A percentile compares a stretch with the other conserved stretches of the same genome.
Evolutionary conservation across 2,113 vertebrate genomes (phyloP).

Genomic region (Leucoraja erinaceus): DNA sequence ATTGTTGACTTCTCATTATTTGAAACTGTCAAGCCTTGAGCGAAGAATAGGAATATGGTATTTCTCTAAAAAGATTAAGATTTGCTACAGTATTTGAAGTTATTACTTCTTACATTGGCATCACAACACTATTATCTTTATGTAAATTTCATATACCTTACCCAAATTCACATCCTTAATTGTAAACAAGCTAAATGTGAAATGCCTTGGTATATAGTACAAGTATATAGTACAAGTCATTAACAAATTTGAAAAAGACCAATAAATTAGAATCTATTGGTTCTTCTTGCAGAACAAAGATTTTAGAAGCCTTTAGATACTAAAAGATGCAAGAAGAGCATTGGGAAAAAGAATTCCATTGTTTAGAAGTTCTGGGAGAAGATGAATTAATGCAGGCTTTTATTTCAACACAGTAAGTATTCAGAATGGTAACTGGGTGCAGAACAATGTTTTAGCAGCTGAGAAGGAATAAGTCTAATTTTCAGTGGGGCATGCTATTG

Average conservation of each 20-base stretch:
- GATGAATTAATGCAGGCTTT: background rate
- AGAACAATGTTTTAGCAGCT: background rate
- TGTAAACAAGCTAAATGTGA: background rate
- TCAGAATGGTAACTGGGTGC: background rate
- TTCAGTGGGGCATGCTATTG: background rate
- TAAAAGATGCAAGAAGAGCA: background rate
- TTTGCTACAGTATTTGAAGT: background rate
- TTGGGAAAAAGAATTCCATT: background rate
- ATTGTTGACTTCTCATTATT: background rate
- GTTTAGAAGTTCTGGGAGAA: background rate
- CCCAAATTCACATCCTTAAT: background rate
- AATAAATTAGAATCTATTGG: background rate
- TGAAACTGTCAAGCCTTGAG: background rate
- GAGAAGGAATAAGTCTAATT: background rate
- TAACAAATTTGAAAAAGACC: slow-evolving; percentile 8
- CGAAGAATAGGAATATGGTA: background rate
- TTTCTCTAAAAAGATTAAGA: background rate
- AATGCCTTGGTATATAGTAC: background rate
- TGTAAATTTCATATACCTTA: background rate
- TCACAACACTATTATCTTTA: background rate
- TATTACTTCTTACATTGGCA: no score
- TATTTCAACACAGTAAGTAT: background rate
- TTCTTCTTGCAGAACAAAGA: background rate
- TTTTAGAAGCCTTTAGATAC: background rate
- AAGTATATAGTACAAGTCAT: background rate